These are phyloP conservation scores for Engystomops pustulosus DNA, from an alignment of 2,113 vertebrate genomes.

Conservation along the genomic window DNA sequence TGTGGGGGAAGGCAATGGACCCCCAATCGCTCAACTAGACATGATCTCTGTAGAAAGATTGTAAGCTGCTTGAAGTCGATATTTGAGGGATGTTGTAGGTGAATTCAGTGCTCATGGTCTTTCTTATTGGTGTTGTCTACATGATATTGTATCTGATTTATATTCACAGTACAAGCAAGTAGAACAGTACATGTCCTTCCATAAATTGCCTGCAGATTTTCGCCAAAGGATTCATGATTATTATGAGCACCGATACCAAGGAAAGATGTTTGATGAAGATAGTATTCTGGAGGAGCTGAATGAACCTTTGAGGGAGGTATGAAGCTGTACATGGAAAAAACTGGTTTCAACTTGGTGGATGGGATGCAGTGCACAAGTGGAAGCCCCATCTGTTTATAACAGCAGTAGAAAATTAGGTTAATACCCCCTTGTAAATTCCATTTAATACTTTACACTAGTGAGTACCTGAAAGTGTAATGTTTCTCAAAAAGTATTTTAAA, in stretches of 20 bases:
- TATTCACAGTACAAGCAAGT: constrained; percentile 92
- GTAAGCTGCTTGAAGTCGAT: background rate
- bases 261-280: constrained; percentile 99
- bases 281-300: constrained; percentile 96
- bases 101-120: background rate
- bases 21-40: too few relatives aligned
- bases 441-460: too few relatives aligned
- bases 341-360: background rate
- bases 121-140: background rate
- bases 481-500: too few relatives aligned
- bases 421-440: too few relatives aligned
- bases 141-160: background rate
- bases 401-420: too few relatives aligned
- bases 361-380: background rate
- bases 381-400: background rate
- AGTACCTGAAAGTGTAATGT: too few relatives aligned
- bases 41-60: too few relatives aligned
- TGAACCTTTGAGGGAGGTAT: constrained; percentile 91
- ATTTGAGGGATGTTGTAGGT: background rate
- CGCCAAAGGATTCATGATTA: constrained; percentile 97
- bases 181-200: constrained; percentile 99
- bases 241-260: constrained; percentile 97
- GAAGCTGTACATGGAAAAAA: background rate
- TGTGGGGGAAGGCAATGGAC: too few relatives aligned
- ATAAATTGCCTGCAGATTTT: constrained; percentile 95